phyloP scores from a whole-genome alignment of 2,113 vertebrate genomes.

The Psilopogon haemacephalus region DNA sequence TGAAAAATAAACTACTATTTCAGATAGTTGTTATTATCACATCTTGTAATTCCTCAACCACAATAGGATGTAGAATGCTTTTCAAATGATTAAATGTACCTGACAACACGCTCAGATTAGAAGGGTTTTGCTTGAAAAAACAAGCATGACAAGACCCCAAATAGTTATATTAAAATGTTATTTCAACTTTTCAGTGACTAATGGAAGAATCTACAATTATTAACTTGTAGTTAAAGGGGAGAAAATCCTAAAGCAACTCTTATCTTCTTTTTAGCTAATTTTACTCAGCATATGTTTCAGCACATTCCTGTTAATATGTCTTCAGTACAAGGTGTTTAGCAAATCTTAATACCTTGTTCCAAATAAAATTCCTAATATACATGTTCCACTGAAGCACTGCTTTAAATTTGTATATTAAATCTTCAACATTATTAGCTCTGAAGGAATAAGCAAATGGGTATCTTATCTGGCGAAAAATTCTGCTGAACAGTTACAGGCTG shows the following conservation, averaged over 20 bases:
- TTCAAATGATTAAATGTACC: background rate
- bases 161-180: background rate
- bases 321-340: background rate
- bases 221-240: background rate
- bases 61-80: background rate
- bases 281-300: background rate
- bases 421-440: background rate
- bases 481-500: background rate
- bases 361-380: background rate
- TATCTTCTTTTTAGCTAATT: background rate
- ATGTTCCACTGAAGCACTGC: background rate
- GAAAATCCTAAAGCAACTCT: background rate
- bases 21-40: background rate
- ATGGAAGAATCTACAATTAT: background rate
- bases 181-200: background rate
- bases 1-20: background rate
- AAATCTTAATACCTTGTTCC: background rate
- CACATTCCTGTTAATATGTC: background rate
- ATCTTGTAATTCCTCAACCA: background rate
- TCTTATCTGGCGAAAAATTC: background rate
- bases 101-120: background rate
- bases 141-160: background rate
- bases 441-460: background rate
- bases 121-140: fast-evolving
- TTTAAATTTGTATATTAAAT: background rate